phyloP scores from a whole-genome alignment of 2,888 invertebrate species.

The Phania funesta region DNA sequence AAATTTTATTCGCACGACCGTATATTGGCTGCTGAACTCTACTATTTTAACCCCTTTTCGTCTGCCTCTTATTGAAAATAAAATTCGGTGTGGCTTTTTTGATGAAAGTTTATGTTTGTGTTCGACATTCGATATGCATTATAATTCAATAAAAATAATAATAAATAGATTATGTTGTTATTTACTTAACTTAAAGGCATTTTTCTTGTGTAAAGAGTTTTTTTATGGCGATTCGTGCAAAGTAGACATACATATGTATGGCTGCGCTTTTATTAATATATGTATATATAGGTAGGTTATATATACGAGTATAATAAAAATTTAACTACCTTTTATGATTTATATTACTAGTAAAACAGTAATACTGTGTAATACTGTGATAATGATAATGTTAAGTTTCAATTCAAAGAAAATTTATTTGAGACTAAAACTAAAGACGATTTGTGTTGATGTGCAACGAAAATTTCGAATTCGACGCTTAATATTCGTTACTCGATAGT shows the following conservation, averaged over 20 bases:
- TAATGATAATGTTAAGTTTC: too few species aligned
- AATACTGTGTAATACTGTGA: too few species aligned
- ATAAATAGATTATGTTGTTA: conserved; percentile 56
- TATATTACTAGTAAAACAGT: too few species aligned
- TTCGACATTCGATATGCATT: conserved; percentile 76
- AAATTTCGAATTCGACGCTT: too few species aligned
- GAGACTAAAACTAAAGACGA: too few species aligned
- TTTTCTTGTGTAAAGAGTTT: conserved; percentile 22
- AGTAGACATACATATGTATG: background rate
- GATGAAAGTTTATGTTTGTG: conserved; percentile 72
- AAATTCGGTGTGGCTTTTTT: conserved; percentile 52
- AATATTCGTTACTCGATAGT: too few species aligned
- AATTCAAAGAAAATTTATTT: too few species aligned
- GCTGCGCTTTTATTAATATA: too few species aligned
- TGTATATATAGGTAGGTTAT: too few species aligned
- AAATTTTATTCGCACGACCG: conserved; percentile 1
- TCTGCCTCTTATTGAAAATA: background rate
- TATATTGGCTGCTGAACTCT: conserved; percentile 14
- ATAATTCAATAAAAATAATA: conserved; percentile 78
- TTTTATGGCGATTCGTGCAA: background rate
- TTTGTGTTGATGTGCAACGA: too few species aligned
- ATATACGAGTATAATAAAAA: too few species aligned
- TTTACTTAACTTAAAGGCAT: conserved; percentile 51
- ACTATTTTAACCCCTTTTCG: conserved; percentile 40
- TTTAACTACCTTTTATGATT: too few species aligned